Base-by-base conservation (phyloP, 2,113 vertebrate genomes). In the Tachysurus vachellii region DNA sequence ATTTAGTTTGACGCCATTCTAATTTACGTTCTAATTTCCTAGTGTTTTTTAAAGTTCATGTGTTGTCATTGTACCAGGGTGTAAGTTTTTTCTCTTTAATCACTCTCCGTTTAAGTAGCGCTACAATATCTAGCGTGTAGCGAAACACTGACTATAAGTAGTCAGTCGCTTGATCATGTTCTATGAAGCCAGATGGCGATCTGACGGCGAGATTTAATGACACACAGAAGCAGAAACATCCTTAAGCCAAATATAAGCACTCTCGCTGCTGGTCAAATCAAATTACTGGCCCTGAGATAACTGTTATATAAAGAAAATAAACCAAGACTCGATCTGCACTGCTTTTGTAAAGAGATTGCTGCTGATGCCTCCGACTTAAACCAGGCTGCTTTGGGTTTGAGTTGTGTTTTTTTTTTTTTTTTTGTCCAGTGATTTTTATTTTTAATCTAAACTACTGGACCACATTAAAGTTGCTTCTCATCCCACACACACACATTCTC, bases 391-490 rank as follows among this genome's bases (percentile, higher is more conserved):
- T 42, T 23, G 28, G 14, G 1, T 70, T 36, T 36, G 36, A 36
- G 36, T 36, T 36, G 36, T n/a, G 1, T 36, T 36, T 36, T 36
- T 36, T 36, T 36, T 36, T 36, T 36, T 12, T n/a, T 28, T 28
- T 68, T 47, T 47, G 31, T 13, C 14, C 28, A 5, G 19, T 10
- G 53, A 59, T 61, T 77, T 21, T 56, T 57, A 21, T 70, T 73
- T 50, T 59, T 54, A 21, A 77, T 64, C 17, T 21, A 50, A 31
- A 59, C 71, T 42, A 19, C 28, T 59, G 1, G 19, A 71, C 28
- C 44, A 28, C 85, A 70, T 68, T 86, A 57, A 85, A 86, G 73
- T 47, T 61, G 21, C 23, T 28, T 57, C 17, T 14, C 13, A 42
- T 42, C n/a, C 61, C 53, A 42, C 70, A 61, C 42, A 83, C 80